A percentile compares a stretch with the other conserved stretches of the same genome.
phyloP scores from a whole-genome alignment of 2,888 invertebrate genomes.

The Acleris cristana region DNA sequence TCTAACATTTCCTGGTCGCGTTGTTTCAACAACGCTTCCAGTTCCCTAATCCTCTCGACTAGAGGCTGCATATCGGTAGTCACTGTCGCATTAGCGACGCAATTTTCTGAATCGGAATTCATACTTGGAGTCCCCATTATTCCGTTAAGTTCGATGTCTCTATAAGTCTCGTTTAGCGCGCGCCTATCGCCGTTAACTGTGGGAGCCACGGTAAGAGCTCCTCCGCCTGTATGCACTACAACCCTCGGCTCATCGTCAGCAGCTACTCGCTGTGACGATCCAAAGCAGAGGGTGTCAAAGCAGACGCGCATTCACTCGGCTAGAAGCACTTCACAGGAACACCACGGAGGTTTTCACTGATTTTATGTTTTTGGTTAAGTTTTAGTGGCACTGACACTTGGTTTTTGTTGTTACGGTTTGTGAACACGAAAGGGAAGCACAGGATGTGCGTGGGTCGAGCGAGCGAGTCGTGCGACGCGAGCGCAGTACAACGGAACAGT shows the following conservation, averaged over 20 bases:
- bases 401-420: conserved; percentile 49
- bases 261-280: conserved; percentile 92
- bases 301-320: conserved; percentile 95
- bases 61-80: conserved; percentile 83
- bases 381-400: conserved; percentile 56
- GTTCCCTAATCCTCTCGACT: conserved; percentile 89
- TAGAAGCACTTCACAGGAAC: conserved; percentile 73
- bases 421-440: conserved; percentile 58
- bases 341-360: conserved; percentile 73
- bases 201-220: conserved; percentile 80
- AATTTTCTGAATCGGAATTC: conserved; percentile 85
- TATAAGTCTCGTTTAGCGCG: conserved; percentile 78
- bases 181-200: conserved; percentile 80
- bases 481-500: conserved; percentile 72
- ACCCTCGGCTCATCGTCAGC: conserved; percentile 89
- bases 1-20: conserved; percentile 92
- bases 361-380: conserved; percentile 51
- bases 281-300: conserved; percentile 95
- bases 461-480: conserved; percentile 76
- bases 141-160: conserved; percentile 73
- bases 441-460: conserved; percentile 67
- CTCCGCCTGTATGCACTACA: conserved; percentile 77
- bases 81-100: conserved; percentile 77
- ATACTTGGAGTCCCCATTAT: conserved; percentile 83
- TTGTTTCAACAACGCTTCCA: conserved; percentile 88